Evolutionary conservation across 1,140 invertebrate genomes (phyloP), one percentile per base, ranked within the genome.

Genomic region (Drosophila parabipectinata): DNA sequence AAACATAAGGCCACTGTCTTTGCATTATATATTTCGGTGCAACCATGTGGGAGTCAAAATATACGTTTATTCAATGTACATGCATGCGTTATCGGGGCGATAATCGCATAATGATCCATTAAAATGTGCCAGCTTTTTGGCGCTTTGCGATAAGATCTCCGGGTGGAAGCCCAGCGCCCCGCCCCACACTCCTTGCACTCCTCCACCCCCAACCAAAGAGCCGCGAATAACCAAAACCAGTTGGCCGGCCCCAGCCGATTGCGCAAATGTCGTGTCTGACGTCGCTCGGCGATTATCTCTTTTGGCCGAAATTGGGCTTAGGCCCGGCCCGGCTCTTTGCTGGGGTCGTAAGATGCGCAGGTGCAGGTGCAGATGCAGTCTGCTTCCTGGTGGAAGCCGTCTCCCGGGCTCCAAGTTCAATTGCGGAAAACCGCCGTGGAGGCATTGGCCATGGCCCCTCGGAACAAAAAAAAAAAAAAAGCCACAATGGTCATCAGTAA

Each of bases 231-330:
- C 9, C 54, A 37, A 56, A 56, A 68, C 66, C 66, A 57, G 66
- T 56, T 69, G 66, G 50, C 50, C 51, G 39, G 30, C 53, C 18
- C 32, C 10, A 58, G 48, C 32, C 62, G 77, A 75, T 79, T 79
- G 77, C 77, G 77, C 71, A 79, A 79, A 79, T 75, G 52, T 79
- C 77, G 77, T 79, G 77, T 79, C 77, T 75, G 63, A 69, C 67
- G 66, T 69, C 12, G 66, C 51, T 50, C 21, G 24, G 24, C 45
- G 63, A 44, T 67, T 67, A 64, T 67, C 63, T 67, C 63, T 64
- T 64, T 32, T 71, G 61, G 21, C 30, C 52, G 32, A 9, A 30
- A 34, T 39, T 21, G 21, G 21, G 57, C 15, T 34, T 32, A 15
- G 5, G 47, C 39, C 34, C 50, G 5, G 47, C 39, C 34, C 50